Base-by-base conservation (phyloP, 2,797 vertebrate genomes). In the Orientallactaga sibirica region DNA sequence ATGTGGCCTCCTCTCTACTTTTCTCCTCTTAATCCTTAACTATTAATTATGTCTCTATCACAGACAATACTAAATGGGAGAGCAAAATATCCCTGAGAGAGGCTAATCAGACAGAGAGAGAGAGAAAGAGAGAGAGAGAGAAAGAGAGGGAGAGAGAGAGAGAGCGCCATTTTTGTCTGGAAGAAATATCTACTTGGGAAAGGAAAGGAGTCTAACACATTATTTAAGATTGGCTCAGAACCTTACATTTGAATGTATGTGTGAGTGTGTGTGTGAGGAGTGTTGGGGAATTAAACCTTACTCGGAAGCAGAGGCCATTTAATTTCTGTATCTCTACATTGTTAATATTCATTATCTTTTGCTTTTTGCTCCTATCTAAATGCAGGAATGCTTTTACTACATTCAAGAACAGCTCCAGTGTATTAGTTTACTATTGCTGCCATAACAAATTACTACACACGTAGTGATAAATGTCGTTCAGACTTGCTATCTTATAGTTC, bases 181-280 rank as follows among this genome's bases (percentile, higher is more conserved):
- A 76, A 86, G 73, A 78, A 93, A 66, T 41, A 73, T 68, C 48
- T 77, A 52, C 88, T 4, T 20, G 61, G 58, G 48, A 75, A 66
- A 48, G 29, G 43, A 68, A 80, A 20, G 14, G 6, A 86, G 19
- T 11, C 85, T 66, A 93, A 81, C 4, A 27, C 75, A 52, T 77
- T 71, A 68, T 67, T 94, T 76, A 92, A 91, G 76, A 67, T 27
- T 68, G 66, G 71, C 58, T 66, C 64, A 77, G 81, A 48, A 41
- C 80, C 52, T 93, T 79, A 66, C 52, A 43, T 85, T 5, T 58
- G 5, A n/a, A 1, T 15, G 8, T 43, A 16, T 19, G 33, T 79
- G 52, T 71, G 76, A n/a, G 58, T 18, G 5, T 62, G 3, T 18
- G 14, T n/a, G 18, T 15, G 4, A 22, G 6, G 12, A 3, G 24